Percentiles rank a stretch among this genome's conserved stretches.
phyloP scores from a whole-genome alignment of 2,888 invertebrate species.

The Bombylius discolor region DNA sequence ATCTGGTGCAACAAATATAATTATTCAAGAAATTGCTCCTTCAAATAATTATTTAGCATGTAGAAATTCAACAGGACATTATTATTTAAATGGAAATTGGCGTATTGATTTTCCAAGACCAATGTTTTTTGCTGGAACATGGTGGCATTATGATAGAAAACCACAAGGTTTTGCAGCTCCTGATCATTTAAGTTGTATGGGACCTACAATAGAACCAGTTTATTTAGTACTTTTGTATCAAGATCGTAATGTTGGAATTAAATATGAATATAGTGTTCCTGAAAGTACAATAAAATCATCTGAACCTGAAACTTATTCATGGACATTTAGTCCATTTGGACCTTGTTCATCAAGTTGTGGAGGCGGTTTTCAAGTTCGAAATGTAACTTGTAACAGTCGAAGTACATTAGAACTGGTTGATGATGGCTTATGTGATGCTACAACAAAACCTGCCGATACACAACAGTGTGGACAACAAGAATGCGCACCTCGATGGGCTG shows the following conservation, averaged over 20 bases:
- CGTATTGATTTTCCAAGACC: slow-evolving; percentile 80
- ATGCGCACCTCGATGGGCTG: slow-evolving; percentile 71
- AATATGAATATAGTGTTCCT: slow-evolving; percentile 84
- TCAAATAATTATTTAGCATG: slow-evolving; percentile 87
- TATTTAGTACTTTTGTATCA: slow-evolving; percentile 74
- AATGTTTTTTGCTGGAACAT: slow-evolving; percentile 64
- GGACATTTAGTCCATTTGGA: slow-evolving; percentile 57
- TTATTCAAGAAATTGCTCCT: slow-evolving; percentile 60
- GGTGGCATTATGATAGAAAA: slow-evolving; percentile 78
- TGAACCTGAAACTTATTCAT: slow-evolving; percentile 64
- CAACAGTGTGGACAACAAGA: slow-evolving; percentile 61
- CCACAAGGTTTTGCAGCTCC: slow-evolving; percentile 71
- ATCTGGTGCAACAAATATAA: slow-evolving; percentile 81
- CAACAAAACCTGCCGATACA: slow-evolving; percentile 54
- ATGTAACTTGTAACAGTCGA: slow-evolving; percentile 67
- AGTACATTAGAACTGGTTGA: slow-evolving; percentile 58
- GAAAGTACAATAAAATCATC: slow-evolving; percentile 49
- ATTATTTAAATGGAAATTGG: slow-evolving; percentile 90
- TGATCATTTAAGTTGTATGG: slow-evolving; percentile 69
- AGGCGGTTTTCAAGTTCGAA: slow-evolving; percentile 69
- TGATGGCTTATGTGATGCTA: slow-evolving; percentile 63
- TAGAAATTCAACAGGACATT: slow-evolving; percentile 66
- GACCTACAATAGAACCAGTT: slow-evolving; percentile 82
- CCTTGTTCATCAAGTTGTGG: slow-evolving; percentile 81
- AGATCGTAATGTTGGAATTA: slow-evolving; percentile 69